A percentile compares a stretch with the other conserved stretches of the same genome.
Evolutionary conservation across 2,888 invertebrate species (phyloP).

Genomic region (Trichopria drosophilae): DNA sequence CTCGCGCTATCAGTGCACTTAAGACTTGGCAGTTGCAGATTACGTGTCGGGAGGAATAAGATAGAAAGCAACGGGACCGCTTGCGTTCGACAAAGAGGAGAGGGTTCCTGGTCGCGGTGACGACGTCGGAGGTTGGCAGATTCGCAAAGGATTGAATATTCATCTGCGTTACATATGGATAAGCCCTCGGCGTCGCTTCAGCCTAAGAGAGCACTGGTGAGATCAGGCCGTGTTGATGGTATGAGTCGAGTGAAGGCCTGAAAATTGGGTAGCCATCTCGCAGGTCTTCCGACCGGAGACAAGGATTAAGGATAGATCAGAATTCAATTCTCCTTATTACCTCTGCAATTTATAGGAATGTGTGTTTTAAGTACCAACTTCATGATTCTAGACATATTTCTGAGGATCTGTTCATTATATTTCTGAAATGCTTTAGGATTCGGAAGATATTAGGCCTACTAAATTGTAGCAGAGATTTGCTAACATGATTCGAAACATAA

Average conservation of each 20-base stretch:
- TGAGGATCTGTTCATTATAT: too few species aligned
- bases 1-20: conserved; percentile 51
- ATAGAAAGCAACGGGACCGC: conserved; percentile 28
- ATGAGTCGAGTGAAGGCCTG: conserved; percentile 27
- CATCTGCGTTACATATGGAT: conserved; percentile 59
- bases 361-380: too few species aligned
- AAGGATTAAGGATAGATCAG: too few species aligned
- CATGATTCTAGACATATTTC: too few species aligned
- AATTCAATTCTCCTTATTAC: too few species aligned
- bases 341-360: too few species aligned
- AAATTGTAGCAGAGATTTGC: too few species aligned
- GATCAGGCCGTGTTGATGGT: conserved; percentile 17
- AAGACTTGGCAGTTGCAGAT: conserved; percentile 44
- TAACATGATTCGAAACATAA: too few species aligned
- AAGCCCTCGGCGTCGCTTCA: conserved; percentile 47
- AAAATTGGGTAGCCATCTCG: conserved; percentile 42
- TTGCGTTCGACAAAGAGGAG: conserved; percentile 36
- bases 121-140: conserved; percentile 37
- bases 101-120: conserved; percentile 33
- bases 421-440: too few species aligned
- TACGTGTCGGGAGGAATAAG: conserved; percentile 28
- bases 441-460: too few species aligned
- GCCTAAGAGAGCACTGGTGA: conserved; percentile 28
- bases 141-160: conserved; percentile 55
- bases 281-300: too few species aligned